Evolutionary conservation across 2,888 invertebrate species (phyloP).

Genomic region (Pollenia labialis): DNA sequence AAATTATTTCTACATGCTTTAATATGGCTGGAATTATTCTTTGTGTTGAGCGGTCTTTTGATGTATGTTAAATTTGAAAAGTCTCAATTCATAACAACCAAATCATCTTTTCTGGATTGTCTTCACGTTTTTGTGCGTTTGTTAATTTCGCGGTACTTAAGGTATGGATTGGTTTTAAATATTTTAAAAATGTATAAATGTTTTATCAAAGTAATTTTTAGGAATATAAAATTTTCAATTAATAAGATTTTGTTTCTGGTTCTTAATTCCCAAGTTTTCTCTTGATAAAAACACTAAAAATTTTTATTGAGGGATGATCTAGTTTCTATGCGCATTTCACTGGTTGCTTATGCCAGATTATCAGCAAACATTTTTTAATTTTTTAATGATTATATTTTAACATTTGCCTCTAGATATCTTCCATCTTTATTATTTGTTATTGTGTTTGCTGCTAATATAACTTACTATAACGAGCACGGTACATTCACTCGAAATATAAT

Average conservation of each 20-base stretch:
- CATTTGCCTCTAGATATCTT: constrained; percentile 27
- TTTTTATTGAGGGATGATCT: too few relatives aligned
- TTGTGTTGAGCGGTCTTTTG: constrained; percentile 46
- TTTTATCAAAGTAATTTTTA: too few relatives aligned
- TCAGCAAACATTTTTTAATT: not conserved
- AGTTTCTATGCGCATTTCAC: too few relatives aligned
- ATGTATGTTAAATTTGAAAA: constrained; percentile 48
- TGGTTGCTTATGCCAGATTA: too few relatives aligned
- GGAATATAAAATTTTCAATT: too few relatives aligned
- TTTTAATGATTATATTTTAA: not conserved
- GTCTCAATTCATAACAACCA: constrained; percentile 34
- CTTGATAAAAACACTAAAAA: too few relatives aligned
- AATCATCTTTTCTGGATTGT: constrained; percentile 32
- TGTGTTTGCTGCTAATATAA: constrained; percentile 4
- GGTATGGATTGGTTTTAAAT: not conserved
- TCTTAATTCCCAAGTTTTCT: too few relatives aligned
- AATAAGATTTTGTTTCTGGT: too few relatives aligned
- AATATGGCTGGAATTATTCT: constrained; percentile 56
- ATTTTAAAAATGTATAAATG: too few relatives aligned
- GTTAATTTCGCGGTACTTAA: constrained; percentile 28
- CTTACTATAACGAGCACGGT: constrained; percentile 1
- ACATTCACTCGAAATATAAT: not conserved
- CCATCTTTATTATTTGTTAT: constrained; percentile 40
- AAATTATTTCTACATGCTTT: not conserved
- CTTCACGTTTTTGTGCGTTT: constrained; percentile 32